Conservation (phyloP, 1,140 invertebrate genomes). For the Pinna nobilis region DNA sequence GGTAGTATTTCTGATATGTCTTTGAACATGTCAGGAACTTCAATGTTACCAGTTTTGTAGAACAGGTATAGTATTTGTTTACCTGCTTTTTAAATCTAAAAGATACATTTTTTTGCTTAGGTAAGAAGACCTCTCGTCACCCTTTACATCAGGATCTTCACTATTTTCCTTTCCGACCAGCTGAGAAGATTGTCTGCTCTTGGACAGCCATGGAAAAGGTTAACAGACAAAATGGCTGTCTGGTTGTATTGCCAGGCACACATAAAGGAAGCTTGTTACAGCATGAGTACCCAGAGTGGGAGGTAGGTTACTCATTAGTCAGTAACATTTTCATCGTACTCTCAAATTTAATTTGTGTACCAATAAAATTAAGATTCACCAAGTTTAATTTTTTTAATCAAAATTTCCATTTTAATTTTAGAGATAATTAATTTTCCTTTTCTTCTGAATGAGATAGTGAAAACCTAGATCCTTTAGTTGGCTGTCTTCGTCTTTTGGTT, state of each 20-base stretch:
- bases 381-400: not conserved
- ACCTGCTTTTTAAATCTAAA: no score
- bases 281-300: conserved; percentile 85
- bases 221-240: conserved; percentile 85
- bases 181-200: conserved; percentile 82
- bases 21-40: no score
- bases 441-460: not conserved
- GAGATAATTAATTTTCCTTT: not conserved
- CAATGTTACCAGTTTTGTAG: no score
- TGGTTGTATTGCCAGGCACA: conserved; percentile 87
- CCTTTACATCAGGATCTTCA: conserved; percentile 90
- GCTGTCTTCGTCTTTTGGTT: no score
- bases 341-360: not conserved
- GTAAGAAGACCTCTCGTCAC: conserved; percentile 80
- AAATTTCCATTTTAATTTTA: not conserved
- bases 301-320: conserved; percentile 73
- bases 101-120: conserved; percentile 35
- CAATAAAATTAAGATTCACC: not conserved
- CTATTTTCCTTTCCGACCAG: conserved; percentile 89
- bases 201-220: conserved; percentile 94
- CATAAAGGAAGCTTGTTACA: conserved; percentile 81
- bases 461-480: no score
- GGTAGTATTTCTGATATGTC: no score
- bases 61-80: no score
- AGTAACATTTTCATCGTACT: not conserved